These are phyloP conservation scores for Augiades crinisus DNA, from an alignment of 2,888 invertebrate genomes.

Conservation along the genomic window DNA sequence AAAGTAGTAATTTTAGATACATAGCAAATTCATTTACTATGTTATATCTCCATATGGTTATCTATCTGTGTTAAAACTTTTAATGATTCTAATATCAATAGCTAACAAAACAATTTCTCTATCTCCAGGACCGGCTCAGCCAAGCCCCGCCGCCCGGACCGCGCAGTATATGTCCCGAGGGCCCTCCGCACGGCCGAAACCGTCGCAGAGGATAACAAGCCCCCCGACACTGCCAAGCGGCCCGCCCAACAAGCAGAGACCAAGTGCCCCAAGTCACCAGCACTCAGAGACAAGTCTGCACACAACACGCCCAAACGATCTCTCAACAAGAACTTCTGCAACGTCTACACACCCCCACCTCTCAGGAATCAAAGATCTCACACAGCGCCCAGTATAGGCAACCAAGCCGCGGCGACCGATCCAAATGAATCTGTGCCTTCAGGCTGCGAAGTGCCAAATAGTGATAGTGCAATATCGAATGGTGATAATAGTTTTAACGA, in stretches of 20 bases:
- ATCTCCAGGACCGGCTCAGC: conserved; percentile 60
- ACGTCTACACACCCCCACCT: conserved; percentile 77
- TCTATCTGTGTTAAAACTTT: too few species aligned
- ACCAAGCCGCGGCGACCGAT: conserved; percentile 49
- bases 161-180: conserved; percentile 89
- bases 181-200: conserved; percentile 78
- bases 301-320: conserved; percentile 65
- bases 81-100: too few species aligned
- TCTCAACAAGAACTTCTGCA: conserved; percentile 70
- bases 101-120: conserved; percentile 17
- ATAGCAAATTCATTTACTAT: too few species aligned
- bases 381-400: conserved; percentile 54
- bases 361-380: conserved; percentile 67
- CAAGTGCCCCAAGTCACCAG: conserved; percentile 66
- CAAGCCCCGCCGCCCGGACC: conserved; percentile 85
- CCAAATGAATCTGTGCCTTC: conserved; percentile 65
- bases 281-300: conserved; percentile 57
- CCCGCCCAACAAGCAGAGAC: conserved; percentile 41
- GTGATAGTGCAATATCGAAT: conserved; percentile 76
- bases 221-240: conserved; percentile 43
- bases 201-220: conserved; percentile 34
- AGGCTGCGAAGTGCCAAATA: conserved; percentile 76
- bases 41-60: too few species aligned
- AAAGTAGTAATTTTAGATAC: too few species aligned
- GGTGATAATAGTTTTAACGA: conserved; percentile 73